Base-by-base conservation (phyloP, 2,888 invertebrate genomes). In the Papilio elwesi region DNA sequence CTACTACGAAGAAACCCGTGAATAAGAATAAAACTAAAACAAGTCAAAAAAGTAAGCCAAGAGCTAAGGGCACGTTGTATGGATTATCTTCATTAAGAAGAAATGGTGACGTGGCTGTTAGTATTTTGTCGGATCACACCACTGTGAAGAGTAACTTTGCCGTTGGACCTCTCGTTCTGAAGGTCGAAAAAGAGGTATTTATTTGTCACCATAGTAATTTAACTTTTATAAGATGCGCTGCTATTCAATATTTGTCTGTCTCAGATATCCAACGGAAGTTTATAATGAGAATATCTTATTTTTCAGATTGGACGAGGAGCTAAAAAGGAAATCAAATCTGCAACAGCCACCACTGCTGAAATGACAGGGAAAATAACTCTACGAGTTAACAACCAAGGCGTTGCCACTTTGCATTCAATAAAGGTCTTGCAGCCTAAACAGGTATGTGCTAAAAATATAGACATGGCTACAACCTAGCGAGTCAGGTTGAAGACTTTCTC, bases 391-490 rank as follows among this genome's bases (percentile, higher is more conserved):
- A 96, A 97, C 83, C 96, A 97, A 77, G 96, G 97, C 6, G 96
- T 96, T n/a, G 97, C 97, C 51, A 96, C 97, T 13, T 89, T 98
- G 73, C 97, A 97, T 87, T 96, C 97, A 52, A 97, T 98, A 80
- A 96, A 96, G 85, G 97, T 98, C 69, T 94, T 97, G 75, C 97
- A 98, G 84, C 97, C 97, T 9, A 97, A 97, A 92, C 97, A 97
- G 95, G 97, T 97, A 91, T 15, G 57, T 16, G 1, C 15, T 83
- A 36, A 47, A 10, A 12, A 49, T 16, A 11, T 15, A 7, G 16
- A 5, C 16, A 26, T 4, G 26, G 1, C 26, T 26, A 26, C 26
- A 26, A 26, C 26, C 26, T 26, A 26, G n/a, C n/a, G 26, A 26
- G 26, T 2, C 26, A 26, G 26, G 4, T 26, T 26, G 26, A 26